These are phyloP conservation scores for Horisme vitalbata DNA, from an alignment of 2,888 invertebrate genomes.

Conservation along the genomic window DNA sequence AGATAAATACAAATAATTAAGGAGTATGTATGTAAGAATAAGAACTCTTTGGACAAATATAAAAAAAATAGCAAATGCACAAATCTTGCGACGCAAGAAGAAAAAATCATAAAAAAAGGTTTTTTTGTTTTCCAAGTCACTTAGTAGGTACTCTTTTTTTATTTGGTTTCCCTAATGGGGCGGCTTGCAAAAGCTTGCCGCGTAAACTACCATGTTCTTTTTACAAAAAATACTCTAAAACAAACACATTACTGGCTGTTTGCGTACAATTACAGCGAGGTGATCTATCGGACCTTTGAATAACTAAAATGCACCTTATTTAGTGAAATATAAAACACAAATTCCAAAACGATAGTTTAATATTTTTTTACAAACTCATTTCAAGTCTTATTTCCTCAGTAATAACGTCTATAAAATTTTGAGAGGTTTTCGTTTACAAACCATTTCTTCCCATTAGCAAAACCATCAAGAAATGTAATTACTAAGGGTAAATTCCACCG, in stretches of 20 bases:
- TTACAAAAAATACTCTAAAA: slow-evolving; percentile 13
- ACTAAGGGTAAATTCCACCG: slow-evolving; percentile 4
- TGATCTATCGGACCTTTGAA: slow-evolving; percentile 20
- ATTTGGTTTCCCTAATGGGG: slow-evolving; percentile 8
- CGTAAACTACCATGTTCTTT: slow-evolving; percentile 10
- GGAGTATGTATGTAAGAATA: no score
- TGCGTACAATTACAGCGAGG: slow-evolving; percentile 23
- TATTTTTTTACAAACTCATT: background rate
- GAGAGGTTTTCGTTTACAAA: slow-evolving; percentile 43
- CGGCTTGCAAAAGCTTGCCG: slow-evolving; percentile 24
- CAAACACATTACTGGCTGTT: slow-evolving; percentile 27
- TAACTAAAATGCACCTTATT: slow-evolving; percentile 6
- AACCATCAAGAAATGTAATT: slow-evolving; percentile 38
- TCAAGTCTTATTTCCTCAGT: background rate
- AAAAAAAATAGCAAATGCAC: no score
- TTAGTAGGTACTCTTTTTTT: no score
- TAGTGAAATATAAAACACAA: slow-evolving; percentile 1
- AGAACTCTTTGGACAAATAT: no score
- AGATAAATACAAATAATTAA: no score
- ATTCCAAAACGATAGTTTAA: background rate
- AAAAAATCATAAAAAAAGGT: no score
- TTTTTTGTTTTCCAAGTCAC: no score
- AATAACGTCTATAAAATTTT: slow-evolving; percentile 1
- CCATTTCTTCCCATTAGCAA: slow-evolving; percentile 59
- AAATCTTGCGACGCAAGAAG: no score